A percentile compares a stretch with the other conserved stretches of the same genome.
Conservation (phyloP, 2,888 invertebrate genomes). For the Lasioglossum leucozonium region DNA sequence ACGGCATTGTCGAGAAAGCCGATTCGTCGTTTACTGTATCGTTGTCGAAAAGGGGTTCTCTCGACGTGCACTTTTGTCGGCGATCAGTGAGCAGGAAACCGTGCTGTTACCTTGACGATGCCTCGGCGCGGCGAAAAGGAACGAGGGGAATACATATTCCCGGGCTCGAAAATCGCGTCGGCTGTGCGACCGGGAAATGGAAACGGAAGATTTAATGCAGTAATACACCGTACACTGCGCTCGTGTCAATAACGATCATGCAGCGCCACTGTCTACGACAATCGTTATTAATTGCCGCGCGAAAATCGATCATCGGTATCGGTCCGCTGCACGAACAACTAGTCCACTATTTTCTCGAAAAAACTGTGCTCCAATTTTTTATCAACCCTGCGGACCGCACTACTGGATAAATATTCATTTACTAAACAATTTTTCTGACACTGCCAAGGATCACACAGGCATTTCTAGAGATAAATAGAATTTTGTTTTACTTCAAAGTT, state of each 20-base stretch:
- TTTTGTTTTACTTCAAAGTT: too few relatives aligned
- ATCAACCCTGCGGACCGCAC: neutral
- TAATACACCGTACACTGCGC: conserved; percentile 12
- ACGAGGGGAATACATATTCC: conserved; percentile 59
- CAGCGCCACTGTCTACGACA: neutral
- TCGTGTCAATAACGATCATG: conserved; percentile 2
- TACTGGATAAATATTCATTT: neutral
- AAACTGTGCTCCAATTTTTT: neutral
- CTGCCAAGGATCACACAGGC: too few relatives aligned
- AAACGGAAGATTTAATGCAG: conserved; percentile 43
- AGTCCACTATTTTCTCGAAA: neutral
- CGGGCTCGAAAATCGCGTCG: conserved; percentile 52
- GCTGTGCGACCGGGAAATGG: conserved; percentile 42
- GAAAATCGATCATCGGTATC: neutral
- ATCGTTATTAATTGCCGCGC: neutral
- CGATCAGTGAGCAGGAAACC: conserved; percentile 69
- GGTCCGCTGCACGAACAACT: neutral
- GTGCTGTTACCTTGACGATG: conserved; percentile 69
- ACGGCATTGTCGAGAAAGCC: conserved; percentile 56
- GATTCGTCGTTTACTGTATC: conserved; percentile 60
- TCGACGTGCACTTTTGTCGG: conserved; percentile 63
- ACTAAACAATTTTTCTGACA: neutral
- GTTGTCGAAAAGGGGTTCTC: conserved; percentile 63
- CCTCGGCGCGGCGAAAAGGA: conserved; percentile 52
- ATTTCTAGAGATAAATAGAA: too few relatives aligned